Conservation (phyloP, 92 coral and sea anemone species). For the Meandrina meandrites region DNA sequence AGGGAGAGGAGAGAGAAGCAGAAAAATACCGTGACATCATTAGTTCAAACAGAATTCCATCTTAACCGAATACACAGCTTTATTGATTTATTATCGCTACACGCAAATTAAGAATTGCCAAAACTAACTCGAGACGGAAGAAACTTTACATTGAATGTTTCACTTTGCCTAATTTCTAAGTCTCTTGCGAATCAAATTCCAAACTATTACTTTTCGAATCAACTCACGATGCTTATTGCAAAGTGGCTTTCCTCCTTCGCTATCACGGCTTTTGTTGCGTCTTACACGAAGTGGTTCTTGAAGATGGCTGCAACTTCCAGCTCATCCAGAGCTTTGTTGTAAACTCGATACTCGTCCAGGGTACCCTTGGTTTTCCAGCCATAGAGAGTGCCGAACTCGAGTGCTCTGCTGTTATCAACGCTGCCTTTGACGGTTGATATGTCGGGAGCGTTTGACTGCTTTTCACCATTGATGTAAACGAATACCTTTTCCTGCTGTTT, state of each 20-base stretch:
- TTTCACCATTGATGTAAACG: conserved; percentile 68
- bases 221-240: neutral
- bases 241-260: neutral
- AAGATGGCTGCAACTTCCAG: conserved; percentile 51
- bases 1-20: neutral
- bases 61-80: neutral
- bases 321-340: conserved; percentile 61
- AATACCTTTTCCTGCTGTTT: conserved; percentile 33
- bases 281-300: conserved; percentile 63
- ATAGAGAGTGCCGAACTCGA: conserved; percentile 66
- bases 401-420: conserved; percentile 58
- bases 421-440: conserved; percentile 71
- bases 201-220: neutral
- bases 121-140: neutral
- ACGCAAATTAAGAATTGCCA: no score
- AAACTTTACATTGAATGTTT: neutral
- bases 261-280: neutral
- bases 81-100: neutral
- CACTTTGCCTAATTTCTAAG: neutral
- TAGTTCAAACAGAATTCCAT: neutral
- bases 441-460: conserved; percentile 60
- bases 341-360: conserved; percentile 76
- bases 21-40: neutral
- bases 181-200: neutral
- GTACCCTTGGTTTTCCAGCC: conserved; percentile 85